Evolutionary conservation across 2,888 invertebrate species (phyloP).

Genomic region (Scotopteryx bipunctaria): DNA sequence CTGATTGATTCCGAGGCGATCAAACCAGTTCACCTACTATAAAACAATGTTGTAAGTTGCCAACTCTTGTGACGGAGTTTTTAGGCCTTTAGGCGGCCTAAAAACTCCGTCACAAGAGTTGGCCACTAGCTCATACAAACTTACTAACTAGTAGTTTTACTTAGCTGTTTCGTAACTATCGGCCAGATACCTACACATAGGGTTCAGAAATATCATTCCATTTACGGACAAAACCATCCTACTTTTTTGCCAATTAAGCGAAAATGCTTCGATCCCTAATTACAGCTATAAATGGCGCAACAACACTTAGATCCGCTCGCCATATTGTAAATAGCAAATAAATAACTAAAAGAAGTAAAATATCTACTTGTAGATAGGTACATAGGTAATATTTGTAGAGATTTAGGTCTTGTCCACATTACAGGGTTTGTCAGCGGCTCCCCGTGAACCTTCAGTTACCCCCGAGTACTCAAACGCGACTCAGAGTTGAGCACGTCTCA

Average conservation of each 20-base stretch:
- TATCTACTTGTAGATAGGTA: too few species aligned
- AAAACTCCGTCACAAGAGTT: too few species aligned
- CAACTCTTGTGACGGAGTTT: too few species aligned
- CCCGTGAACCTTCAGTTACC: too few species aligned
- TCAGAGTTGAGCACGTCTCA: too few species aligned
- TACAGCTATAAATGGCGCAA: constrained; percentile 30
- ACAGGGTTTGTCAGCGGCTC: too few species aligned
- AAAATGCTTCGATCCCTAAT: constrained; percentile 29
- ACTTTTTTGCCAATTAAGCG: constrained; percentile 35
- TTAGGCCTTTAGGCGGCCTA: too few species aligned
- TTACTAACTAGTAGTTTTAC: neutral
- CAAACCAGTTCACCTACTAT: constrained; percentile 9
- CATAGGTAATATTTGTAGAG: too few species aligned
- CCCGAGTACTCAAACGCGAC: too few species aligned
- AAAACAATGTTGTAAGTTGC: constrained; percentile 17
- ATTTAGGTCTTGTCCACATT: too few species aligned
- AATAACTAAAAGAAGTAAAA: constrained; percentile 22
- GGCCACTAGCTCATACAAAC: too few species aligned
- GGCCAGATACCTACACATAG: constrained; percentile 6
- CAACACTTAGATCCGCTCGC: constrained; percentile 33
- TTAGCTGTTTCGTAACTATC: constrained; percentile 18
- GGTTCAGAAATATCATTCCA: constrained; percentile 28
- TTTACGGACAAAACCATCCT: constrained; percentile 25
- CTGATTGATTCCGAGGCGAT: neutral
- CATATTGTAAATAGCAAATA: constrained; percentile 26